phyloP scores from a whole-genome alignment of 1,140 invertebrate species.

The Laupala kohalensis region DNA sequence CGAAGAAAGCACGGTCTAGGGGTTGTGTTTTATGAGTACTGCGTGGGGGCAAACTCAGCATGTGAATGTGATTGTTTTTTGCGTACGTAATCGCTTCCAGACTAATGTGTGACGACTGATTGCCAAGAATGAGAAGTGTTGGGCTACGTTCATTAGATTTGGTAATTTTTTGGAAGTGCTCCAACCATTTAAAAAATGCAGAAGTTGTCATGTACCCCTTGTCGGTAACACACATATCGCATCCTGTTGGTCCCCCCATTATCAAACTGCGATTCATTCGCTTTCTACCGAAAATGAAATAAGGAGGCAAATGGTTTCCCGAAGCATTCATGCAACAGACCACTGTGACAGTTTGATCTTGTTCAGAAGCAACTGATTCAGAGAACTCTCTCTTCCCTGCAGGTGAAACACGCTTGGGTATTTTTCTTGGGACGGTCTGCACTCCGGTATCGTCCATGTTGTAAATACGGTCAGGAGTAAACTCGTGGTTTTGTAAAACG shows the following conservation, averaged over 20 bases:
- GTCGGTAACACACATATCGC: slow-evolving; percentile 20
- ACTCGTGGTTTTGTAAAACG: no score
- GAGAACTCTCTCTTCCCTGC: no score
- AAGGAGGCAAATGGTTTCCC: slow-evolving; percentile 23
- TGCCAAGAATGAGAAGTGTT: slow-evolving; percentile 27
- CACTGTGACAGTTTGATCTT: slow-evolving; percentile 23
- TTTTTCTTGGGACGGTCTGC: no score
- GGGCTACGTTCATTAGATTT: slow-evolving; percentile 18
- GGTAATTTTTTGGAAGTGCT: slow-evolving; percentile 21
- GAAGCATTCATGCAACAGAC: slow-evolving; percentile 24
- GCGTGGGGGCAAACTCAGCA: slow-evolving; percentile 27
- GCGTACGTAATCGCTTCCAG: slow-evolving; percentile 25
- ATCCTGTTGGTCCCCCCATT: slow-evolving; percentile 18
- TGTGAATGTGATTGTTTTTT: slow-evolving; percentile 23
- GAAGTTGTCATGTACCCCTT: slow-evolving; percentile 25
- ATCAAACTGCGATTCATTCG: slow-evolving; percentile 16
- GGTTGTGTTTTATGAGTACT: no score
- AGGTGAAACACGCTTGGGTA: no score
- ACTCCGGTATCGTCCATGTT: no score
- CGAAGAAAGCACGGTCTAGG: slow-evolving; percentile 29
- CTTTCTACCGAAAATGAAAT: slow-evolving; percentile 25
- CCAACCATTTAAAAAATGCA: slow-evolving; percentile 26
- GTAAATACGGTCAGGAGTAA: no score
- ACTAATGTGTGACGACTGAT: slow-evolving; percentile 27
- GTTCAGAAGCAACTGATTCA: no score